A percentile compares a stretch with the other conserved stretches of the same genome.
Conservation (phyloP, 2,888 invertebrate species). For the Melieria picta region DNA sequence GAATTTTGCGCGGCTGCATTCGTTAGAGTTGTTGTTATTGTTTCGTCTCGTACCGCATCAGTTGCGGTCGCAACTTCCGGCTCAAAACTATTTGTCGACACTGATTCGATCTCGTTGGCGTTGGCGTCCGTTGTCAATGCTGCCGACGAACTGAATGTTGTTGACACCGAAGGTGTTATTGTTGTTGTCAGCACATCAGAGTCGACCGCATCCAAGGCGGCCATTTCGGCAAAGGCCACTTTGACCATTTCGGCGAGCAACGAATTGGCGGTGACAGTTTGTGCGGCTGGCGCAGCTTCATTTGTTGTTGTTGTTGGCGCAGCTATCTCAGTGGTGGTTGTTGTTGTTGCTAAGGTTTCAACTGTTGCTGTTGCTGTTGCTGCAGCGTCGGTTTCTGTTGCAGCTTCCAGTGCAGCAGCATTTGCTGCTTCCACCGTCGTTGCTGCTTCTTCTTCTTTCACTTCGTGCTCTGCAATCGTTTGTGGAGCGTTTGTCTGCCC, state of each 20-base stretch:
- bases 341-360: conserved; percentile 11
- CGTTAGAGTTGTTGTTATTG: background rate
- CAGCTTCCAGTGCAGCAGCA: background rate
- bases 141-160: background rate
- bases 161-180: background rate
- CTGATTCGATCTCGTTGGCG: background rate
- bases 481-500: background rate
- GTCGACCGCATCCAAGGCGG: too few relatives aligned
- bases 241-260: too few relatives aligned
- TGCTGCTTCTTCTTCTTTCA: background rate
- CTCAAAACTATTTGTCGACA: background rate
- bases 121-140: background rate
- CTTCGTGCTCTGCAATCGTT: background rate
- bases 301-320: background rate
- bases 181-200: background rate
- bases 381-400: conserved; percentile 6
- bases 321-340: background rate
- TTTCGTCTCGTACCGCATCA: background rate
- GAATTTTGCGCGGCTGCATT: conserved; percentile 1
- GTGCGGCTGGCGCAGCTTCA: background rate
- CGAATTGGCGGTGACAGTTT: background rate
- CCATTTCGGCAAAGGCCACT: too few relatives aligned
- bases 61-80: background rate
- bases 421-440: background rate
- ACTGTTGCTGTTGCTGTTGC: background rate